A percentile compares a stretch with the other conserved stretches of the same genome.
These are phyloP conservation scores for Enteromius viviparus DNA, from an alignment of 2,797 vertebrate species.

Conservation along the genomic window DNA sequence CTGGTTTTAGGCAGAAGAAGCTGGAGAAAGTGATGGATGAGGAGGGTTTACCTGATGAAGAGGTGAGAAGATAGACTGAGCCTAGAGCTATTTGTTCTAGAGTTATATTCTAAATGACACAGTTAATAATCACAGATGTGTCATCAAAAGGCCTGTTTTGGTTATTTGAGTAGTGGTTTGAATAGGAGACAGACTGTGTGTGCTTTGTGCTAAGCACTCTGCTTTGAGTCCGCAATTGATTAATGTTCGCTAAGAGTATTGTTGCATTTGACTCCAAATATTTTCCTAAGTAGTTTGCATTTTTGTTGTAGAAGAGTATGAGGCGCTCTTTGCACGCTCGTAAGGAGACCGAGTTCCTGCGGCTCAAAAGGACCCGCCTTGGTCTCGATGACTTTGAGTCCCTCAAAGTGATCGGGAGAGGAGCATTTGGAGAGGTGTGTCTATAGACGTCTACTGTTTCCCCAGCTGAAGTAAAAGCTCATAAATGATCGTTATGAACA, in stretches of 20 bases:
- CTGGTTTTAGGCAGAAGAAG: slow-evolving; percentile 88
- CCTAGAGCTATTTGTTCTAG: background rate
- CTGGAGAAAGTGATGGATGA: slow-evolving; percentile 98
- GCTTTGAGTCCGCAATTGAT: background rate
- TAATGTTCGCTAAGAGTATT: background rate
- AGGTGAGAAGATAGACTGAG: slow-evolving; percentile 76
- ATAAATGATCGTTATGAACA: background rate
- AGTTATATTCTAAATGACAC: background rate
- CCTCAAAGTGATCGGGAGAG: slow-evolving; percentile 95
- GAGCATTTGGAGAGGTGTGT: slow-evolving; percentile 94
- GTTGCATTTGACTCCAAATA: background rate
- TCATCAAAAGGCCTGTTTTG: slow-evolving; percentile 27
- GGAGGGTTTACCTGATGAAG: slow-evolving; percentile 95
- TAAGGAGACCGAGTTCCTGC: slow-evolving; percentile 95
- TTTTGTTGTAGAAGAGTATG: slow-evolving; percentile 86
- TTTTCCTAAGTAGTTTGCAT: background rate
- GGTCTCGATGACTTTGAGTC: slow-evolving; percentile 97
- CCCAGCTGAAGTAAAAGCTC: background rate
- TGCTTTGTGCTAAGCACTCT: background rate
- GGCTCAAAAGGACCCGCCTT: slow-evolving; percentile 93
- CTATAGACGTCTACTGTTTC: background rate
- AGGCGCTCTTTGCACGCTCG: slow-evolving; percentile 93
- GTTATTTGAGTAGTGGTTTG: slow-evolving; percentile 2
- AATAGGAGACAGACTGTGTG: background rate
- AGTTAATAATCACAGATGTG: background rate